Percentiles rank a stretch among this genome's conserved stretches.
These are phyloP conservation scores for Acipenser transmontanus DNA, from an alignment of 2,797 vertebrate species.

Conservation along the genomic window DNA sequence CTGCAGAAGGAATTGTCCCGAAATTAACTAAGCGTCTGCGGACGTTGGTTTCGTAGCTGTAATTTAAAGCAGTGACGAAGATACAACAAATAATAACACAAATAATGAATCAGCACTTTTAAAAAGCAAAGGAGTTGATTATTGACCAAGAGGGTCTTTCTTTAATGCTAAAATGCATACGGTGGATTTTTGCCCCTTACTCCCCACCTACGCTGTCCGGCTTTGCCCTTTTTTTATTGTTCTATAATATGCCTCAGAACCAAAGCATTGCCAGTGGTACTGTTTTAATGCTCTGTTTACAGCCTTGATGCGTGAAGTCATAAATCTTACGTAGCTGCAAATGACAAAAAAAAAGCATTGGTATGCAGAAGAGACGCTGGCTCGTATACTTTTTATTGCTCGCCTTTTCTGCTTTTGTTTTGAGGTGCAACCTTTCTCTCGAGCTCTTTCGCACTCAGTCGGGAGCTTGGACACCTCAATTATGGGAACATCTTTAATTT, in stretches of 20 bases:
- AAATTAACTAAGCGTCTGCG: no score
- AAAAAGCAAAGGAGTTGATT: conserved; percentile 84
- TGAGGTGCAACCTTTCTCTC: conserved; percentile 65
- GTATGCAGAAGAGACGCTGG: conserved; percentile 78
- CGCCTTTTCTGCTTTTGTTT: conserved; percentile 66
- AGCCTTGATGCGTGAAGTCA: conserved; percentile 73
- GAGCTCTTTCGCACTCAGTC: conserved; percentile 44
- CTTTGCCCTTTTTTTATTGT: conserved; percentile 16
- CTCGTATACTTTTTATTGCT: conserved; percentile 59
- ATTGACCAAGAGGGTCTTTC: conserved; percentile 73
- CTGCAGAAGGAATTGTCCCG: no score
- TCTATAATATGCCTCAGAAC: conserved; percentile 61
- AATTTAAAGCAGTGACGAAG: no score
- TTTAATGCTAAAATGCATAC: conserved; percentile 70
- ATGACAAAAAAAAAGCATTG: conserved; percentile 75
- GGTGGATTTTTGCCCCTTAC: conserved; percentile 70
- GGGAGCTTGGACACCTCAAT: conserved; percentile 32
- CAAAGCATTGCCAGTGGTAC: conserved; percentile 61
- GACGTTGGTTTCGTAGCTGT: no score
- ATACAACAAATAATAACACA: no score
- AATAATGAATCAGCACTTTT: conserved; percentile 73
- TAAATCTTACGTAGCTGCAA: conserved; percentile 83
- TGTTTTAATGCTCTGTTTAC: conserved; percentile 78
- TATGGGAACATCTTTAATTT: conserved; percentile 26
- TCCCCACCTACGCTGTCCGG: conserved; percentile 78